These are phyloP conservation scores for Noturus placidus DNA, from an alignment of 2,113 vertebrate genomes.

Conservation along the genomic window DNA sequence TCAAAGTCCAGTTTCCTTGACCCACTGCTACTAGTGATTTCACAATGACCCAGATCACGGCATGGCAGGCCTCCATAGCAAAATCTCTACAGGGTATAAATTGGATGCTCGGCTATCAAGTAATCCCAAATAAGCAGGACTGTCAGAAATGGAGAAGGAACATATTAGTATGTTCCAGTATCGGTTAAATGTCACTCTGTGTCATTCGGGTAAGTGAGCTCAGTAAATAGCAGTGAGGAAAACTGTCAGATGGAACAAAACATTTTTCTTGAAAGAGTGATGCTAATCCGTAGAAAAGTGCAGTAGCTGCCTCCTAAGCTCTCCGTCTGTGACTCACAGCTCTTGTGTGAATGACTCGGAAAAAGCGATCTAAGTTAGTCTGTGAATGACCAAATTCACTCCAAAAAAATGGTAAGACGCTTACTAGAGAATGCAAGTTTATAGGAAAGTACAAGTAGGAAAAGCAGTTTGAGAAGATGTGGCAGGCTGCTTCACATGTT, in stretches of 20 bases:
- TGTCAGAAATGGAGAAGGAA: not conserved
- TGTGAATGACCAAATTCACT: not conserved
- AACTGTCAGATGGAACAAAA: constrained; percentile 26
- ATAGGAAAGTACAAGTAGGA: not conserved
- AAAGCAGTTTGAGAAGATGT: not conserved
- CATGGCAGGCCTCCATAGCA: not conserved
- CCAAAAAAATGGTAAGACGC: not conserved
- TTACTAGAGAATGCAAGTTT: not conserved
- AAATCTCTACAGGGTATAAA: not conserved
- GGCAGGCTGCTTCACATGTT: not conserved
- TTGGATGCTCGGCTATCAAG: not conserved
- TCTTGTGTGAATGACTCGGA: not conserved
- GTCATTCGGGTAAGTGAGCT: not conserved
- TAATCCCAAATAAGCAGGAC: not conserved
- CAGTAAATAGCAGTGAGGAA: not conserved
- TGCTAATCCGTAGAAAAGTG: constrained; percentile 5
- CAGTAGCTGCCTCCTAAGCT: not conserved
- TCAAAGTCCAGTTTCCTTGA: not conserved
- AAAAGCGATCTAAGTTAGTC: not conserved
- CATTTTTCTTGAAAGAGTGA: not conserved
- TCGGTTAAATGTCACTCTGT: not conserved
- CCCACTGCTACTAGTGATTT: not conserved
- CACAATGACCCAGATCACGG: not conserved
- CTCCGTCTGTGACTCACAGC: not conserved
- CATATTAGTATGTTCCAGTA: not conserved